Evolutionary conservation across 2,888 invertebrate species (phyloP), one percentile per base, ranked within the genome.

Genomic region (Apotomis betuletana): DNA sequence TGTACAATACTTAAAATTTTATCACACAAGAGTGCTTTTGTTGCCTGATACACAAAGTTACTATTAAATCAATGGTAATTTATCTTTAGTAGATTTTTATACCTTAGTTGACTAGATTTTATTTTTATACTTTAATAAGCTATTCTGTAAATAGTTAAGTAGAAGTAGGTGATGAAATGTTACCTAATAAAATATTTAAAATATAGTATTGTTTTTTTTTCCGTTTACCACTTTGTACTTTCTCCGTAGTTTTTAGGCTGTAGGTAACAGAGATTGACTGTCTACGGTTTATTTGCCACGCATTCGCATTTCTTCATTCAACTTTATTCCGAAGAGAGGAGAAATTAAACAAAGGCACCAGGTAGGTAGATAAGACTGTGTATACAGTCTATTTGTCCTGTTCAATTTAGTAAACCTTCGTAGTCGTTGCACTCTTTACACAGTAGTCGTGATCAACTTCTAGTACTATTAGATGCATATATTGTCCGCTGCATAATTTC

Each of bases 171-270:
- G 58, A 68, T 58, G 13, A 72, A 63, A 12, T 68, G 67, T 74
- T 68, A 74, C 74, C 74, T 74, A 70, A 70, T 74, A 70, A 74
- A 74, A 70, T 74, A 74, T 63, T 68, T 51, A 70, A 70, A 70
- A 74, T 59, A 52, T 67, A 41, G 9, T 15, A n/a, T 69, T 54
- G 38, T 67, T 12, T 55, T 55, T 5, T 51, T 44, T 3, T 49
- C 9, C 12, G 3, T 9, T 6, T 49, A 9, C 49, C 49, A 41
- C 6, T 9, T 6, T 49, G 49, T 49, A 49, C 27, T 44, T 49
- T 49, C 9, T 9, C 12, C 49, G 3, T 49, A 3, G 0, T 1
- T 44, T 3, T 44, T 44, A 27, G 27, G 27, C 27, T 27, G 27
- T 27, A 15, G 2, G 15, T 15, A 27, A 27, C 27, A 27, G 27